Evolutionary conservation across 1,140 invertebrate species (phyloP), one percentile per base, ranked within the genome.

Genomic region (Platyscapa corneri): DNA sequence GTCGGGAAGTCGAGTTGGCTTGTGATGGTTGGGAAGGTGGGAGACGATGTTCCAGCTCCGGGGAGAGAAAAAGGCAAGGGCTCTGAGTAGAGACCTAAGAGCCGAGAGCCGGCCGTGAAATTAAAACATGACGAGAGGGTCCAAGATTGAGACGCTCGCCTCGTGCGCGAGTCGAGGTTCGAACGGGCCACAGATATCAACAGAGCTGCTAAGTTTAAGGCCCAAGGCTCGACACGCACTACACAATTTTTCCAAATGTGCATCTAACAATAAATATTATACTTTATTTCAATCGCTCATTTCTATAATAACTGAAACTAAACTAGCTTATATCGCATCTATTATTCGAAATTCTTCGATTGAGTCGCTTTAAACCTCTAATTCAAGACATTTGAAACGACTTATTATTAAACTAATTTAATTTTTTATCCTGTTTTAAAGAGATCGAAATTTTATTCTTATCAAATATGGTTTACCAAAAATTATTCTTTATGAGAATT

Each of bases 61-160:
- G 3, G 30, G 53, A 46, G 53, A 34, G 85, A 84, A 85, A 86
- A 83, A 84, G 87, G 82, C 88, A 88, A 88, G 88, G 88, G 86
- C 87, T 84, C 84, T 85, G 88, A 88, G 90, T 82, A 23, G 18
- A 18, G 18, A 18, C 56, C 56, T 3, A 27, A 60, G 56, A 60
- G 27, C 88, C 82, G 84, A 90, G 87, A 88, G 86, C 88, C 87
- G 89, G 89, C 91, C 91, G 90, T 92, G 91, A 92, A 92, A 92
- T 92, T 92, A 92, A 92, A 92, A 92, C 90, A 92, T 91, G 91
- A 92, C 90, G 90, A 91, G 88, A 89, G 89, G 75, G 82, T 60
- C 39, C 89, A 87, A 90, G 91, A 91, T 91, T 92, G 90, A 91
- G 91, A 92, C 88, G 70, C 70, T 70, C 34, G 67, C 32, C 32